Conservation (phyloP, 2,888 invertebrate species). For the Doris montereyensis region DNA sequence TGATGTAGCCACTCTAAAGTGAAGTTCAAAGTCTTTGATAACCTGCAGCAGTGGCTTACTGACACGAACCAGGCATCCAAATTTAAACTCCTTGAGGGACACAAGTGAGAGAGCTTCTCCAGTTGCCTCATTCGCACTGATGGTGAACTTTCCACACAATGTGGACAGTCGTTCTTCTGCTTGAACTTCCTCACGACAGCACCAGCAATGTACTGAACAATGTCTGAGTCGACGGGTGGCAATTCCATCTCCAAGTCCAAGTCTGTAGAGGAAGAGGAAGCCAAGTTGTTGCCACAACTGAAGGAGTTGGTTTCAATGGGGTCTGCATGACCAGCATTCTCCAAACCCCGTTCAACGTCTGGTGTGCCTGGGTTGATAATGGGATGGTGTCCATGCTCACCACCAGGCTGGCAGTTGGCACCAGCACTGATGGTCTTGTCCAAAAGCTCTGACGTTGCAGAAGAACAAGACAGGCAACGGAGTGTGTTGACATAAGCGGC, state of each 20-base stretch:
- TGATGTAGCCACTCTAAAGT: background rate
- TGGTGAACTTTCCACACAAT: no score
- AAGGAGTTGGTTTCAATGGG: background rate
- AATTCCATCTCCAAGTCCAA: background rate
- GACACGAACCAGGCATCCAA: background rate
- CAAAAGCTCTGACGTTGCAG: background rate
- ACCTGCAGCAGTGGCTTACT: background rate
- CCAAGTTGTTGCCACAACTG: background rate
- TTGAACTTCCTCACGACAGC: background rate
- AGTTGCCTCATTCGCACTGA: no score
- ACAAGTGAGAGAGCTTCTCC: background rate
- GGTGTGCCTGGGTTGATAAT: no score
- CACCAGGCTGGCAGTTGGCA: background rate
- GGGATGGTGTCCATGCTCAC: background rate
- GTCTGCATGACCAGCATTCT: background rate
- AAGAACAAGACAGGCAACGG: background rate
- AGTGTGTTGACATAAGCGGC: background rate
- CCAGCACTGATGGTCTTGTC: background rate
- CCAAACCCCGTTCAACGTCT: background rate
- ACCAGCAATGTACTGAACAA: slow-evolving; percentile 5
- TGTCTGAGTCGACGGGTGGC: background rate
- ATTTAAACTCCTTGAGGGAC: background rate
- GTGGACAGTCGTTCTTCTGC: background rate
- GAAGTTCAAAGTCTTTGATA: background rate
- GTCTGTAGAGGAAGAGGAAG: background rate